These are phyloP conservation scores for Ormyrus pomaceus DNA, from an alignment of 2,888 invertebrate genomes.

Conservation along the genomic window DNA sequence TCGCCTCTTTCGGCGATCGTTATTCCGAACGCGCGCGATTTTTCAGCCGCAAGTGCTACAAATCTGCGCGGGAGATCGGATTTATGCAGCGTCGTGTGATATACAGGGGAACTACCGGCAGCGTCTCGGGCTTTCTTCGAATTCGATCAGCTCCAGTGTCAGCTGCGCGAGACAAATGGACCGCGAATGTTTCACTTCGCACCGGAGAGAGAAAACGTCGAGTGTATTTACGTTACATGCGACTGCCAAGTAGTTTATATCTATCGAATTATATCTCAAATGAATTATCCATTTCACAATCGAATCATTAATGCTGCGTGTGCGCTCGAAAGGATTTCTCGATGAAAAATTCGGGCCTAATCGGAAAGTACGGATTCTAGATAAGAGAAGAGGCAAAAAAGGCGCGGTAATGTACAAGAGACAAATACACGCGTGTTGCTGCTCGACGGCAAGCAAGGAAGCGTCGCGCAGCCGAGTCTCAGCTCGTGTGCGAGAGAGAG, in stretches of 20 bases:
- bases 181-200: conserved; percentile 32
- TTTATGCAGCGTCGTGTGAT: no score
- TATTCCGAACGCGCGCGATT: no score
- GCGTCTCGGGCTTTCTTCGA: conserved; percentile 28
- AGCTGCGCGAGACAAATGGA: conserved; percentile 33
- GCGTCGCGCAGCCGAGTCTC: no score
- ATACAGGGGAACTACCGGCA: neutral
- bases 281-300: neutral
- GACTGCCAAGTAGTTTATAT: neutral
- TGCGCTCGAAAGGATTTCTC: no score
- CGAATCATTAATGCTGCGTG: no score
- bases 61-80: no score
- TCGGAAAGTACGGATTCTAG: neutral
- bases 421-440: neutral
- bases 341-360: no score
- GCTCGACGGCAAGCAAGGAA: neutral
- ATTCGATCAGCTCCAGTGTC: conserved; percentile 10
- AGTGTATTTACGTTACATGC: conserved; percentile 26
- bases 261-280: neutral
- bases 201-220: conserved; percentile 23
- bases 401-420: neutral
- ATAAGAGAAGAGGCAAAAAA: neutral
- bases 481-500: no score
- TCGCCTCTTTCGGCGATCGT: no score
- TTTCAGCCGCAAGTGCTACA: no score